Percentiles rank a stretch among this genome's conserved stretches.
These are phyloP conservation scores for Lampropteryx suffumata DNA, from an alignment of 2,888 invertebrate species.

Conservation along the genomic window DNA sequence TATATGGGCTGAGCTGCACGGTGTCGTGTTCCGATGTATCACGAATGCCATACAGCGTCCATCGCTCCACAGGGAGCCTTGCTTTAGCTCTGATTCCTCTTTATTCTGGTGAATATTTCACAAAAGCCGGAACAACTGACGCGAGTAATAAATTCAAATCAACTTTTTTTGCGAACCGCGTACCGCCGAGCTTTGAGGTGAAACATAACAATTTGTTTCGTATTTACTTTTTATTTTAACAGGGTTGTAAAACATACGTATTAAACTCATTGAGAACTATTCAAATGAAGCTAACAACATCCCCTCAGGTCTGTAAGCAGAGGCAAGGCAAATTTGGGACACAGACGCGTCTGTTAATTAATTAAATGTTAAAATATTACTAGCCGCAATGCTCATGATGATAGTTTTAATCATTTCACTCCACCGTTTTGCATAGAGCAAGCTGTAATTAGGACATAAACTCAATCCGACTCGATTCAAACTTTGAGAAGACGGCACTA, in stretches of 20 bases:
- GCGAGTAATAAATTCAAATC: conserved; percentile 15
- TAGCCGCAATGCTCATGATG: no score
- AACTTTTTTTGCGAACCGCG: conserved; percentile 3
- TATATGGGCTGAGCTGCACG: no score
- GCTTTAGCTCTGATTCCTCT: not conserved
- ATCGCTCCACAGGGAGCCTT: not conserved
- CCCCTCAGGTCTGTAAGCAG: no score
- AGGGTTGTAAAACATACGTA: not conserved
- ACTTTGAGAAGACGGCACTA: no score
- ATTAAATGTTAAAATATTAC: no score
- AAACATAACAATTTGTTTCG: conserved; percentile 12
- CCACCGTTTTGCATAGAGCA: no score
- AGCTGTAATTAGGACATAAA: no score
- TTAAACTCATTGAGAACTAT: not conserved
- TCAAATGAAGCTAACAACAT: no score
- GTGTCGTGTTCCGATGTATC: not conserved
- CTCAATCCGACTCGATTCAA: no score
- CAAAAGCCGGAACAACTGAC: conserved; percentile 5
- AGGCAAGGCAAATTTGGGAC: no score
- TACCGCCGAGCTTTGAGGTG: conserved; percentile 1
- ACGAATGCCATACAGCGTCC: not conserved
- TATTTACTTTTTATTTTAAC: conserved; percentile 4
- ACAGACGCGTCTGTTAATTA: no score
- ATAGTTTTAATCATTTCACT: no score
- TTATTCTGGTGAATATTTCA: not conserved